A percentile compares a stretch with the other conserved stretches of the same genome.
Evolutionary conservation across 2,113 vertebrate species (phyloP).

Genomic region (Labeo catla): DNA sequence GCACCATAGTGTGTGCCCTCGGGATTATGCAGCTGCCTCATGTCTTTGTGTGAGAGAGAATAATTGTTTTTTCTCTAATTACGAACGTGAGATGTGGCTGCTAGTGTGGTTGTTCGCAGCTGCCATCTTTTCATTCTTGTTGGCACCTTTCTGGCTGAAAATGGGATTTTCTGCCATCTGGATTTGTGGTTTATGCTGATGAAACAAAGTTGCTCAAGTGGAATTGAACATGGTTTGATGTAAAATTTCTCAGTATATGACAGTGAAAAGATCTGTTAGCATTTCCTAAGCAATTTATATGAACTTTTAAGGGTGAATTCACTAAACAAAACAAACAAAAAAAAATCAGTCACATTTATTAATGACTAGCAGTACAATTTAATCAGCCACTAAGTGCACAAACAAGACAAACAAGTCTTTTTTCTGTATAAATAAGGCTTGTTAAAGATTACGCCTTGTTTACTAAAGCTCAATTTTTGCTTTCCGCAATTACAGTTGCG

Average conservation of each 20-base stretch:
- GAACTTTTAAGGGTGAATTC: not conserved
- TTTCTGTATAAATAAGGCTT: not conserved
- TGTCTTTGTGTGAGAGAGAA: constrained; percentile 47
- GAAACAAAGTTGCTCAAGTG: constrained; percentile 37
- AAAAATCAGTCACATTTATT: not conserved
- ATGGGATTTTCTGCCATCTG: constrained; percentile 38
- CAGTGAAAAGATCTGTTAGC: not conserved
- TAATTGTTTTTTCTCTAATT: constrained; percentile 46
- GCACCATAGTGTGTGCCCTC: constrained; percentile 34
- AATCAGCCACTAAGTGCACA: not conserved
- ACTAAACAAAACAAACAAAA: not conserved
- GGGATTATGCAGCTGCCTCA: constrained; percentile 40
- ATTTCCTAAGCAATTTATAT: not conserved
- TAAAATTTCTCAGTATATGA: not conserved
- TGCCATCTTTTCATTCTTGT: constrained; percentile 35
- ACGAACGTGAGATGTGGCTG: constrained; percentile 42
- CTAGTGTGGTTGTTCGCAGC: constrained; percentile 34
- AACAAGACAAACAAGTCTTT: not conserved
- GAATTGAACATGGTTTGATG: constrained; percentile 10
- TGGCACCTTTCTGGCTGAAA: constrained; percentile 42
- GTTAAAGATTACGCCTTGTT: not conserved
- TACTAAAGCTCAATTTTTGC: not conserved
- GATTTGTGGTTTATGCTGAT: constrained; percentile 39
- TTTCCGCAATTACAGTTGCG: not conserved
- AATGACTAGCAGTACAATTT: not conserved